Conservation (phyloP, 2,888 invertebrate genomes). For the Tenthredo notha region DNA sequence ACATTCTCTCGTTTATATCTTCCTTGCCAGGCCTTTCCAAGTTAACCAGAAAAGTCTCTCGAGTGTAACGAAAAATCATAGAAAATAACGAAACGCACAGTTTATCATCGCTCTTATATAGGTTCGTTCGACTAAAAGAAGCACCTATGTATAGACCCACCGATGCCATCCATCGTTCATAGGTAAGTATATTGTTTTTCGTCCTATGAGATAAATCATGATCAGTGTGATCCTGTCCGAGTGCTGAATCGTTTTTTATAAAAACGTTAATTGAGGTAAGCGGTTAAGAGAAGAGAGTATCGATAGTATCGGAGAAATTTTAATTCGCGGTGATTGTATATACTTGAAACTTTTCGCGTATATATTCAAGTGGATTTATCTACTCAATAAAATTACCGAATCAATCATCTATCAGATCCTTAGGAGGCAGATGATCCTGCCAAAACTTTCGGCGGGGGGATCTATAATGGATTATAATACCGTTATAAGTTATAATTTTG, state of each 20-base stretch:
- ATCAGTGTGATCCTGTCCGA: background rate
- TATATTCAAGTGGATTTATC: background rate
- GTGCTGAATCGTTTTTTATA: background rate
- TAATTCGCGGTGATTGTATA: background rate
- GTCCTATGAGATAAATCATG: slow-evolving; percentile 35
- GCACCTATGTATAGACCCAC: background rate
- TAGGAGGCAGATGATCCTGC: background rate
- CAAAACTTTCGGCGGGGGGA: background rate
- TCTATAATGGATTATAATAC: background rate
- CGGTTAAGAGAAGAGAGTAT: no score
- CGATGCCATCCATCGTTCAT: background rate
- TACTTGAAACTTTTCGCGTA: background rate
- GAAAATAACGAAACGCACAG: slow-evolving; percentile 23
- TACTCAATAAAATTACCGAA: background rate
- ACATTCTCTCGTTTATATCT: background rate
- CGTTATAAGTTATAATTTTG: background rate
- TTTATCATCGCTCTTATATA: slow-evolving; percentile 8
- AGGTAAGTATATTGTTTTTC: slow-evolving; percentile 19
- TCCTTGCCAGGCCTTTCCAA: background rate
- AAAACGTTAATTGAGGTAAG: background rate
- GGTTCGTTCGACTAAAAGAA: background rate
- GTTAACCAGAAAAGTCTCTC: slow-evolving; percentile 1
- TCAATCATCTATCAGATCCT: background rate
- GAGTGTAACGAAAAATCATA: slow-evolving; percentile 24
- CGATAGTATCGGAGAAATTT: background rate